A percentile compares a stretch with the other conserved stretches of the same genome.
phyloP scores from a whole-genome alignment of 1,140 invertebrate genomes.

The Bombus huntii region DNA sequence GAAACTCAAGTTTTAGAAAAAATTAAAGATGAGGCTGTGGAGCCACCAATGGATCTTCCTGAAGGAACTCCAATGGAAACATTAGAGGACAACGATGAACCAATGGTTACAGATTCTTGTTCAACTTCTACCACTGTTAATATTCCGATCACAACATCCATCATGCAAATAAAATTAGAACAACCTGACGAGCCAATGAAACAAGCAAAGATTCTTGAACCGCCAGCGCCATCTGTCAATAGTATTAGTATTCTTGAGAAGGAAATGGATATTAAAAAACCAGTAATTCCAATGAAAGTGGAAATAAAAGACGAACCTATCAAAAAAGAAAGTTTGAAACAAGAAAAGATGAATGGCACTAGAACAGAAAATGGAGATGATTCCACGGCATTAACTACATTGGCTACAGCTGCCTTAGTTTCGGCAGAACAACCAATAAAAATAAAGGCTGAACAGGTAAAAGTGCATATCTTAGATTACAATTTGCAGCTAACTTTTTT shows the following conservation, averaged over 20 bases:
- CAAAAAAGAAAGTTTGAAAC: constrained; percentile 64
- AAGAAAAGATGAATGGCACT: constrained; percentile 70
- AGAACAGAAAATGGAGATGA: constrained; percentile 74
- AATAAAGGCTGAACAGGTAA: constrained; percentile 74
- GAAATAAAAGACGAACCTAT: constrained; percentile 64
- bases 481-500: constrained; percentile 6
- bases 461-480: constrained; percentile 13
- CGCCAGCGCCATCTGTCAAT: constrained; percentile 54
- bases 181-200: constrained; percentile 51
- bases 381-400: constrained; percentile 87
- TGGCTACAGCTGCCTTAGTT: constrained; percentile 88
- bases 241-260: constrained; percentile 67
- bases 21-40: constrained; percentile 38
- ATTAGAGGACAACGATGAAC: constrained; percentile 61
- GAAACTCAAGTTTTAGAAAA: constrained; percentile 55
- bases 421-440: constrained; percentile 82
- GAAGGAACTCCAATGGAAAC: constrained; percentile 48
- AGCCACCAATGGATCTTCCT: constrained; percentile 38
- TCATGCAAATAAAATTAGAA: constrained; percentile 60
- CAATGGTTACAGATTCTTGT: constrained; percentile 52
- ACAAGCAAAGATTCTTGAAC: constrained; percentile 46
- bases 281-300: constrained; percentile 59
- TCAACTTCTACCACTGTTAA: constrained; percentile 30
- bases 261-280: constrained; percentile 64
- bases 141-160: constrained; percentile 40